Evolutionary conservation across 2,797 vertebrate genomes (phyloP).

Genomic region (Sebastolobus altivelis): DNA sequence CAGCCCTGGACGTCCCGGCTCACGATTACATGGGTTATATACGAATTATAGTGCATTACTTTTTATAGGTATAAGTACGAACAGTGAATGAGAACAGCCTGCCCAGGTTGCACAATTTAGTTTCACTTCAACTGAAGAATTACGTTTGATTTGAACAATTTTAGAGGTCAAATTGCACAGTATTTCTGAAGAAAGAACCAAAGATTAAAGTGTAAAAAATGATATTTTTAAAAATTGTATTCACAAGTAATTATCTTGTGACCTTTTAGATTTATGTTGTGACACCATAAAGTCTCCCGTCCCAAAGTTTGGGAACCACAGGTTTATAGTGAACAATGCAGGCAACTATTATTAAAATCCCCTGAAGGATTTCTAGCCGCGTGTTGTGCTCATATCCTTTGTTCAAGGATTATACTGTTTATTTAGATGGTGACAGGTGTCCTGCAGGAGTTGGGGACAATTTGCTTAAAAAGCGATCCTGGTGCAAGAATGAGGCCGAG

Average conservation of each 20-base stretch:
- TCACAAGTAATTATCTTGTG: neutral
- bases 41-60: too few species aligned
- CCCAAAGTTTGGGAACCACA: neutral
- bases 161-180: neutral
- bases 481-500: conserved; percentile 55
- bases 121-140: neutral
- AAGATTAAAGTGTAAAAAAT: neutral
- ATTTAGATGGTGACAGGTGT: conserved; percentile 63
- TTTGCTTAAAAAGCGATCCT: conserved; percentile 77
- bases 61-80: neutral
- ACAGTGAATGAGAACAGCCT: too few species aligned
- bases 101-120: neutral
- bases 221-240: neutral
- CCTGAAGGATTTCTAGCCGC: neutral
- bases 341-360: neutral
- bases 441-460: conserved; percentile 61
- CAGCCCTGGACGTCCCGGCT: neutral
- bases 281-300: neutral
- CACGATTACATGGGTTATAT: neutral
- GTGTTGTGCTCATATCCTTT: conserved; percentile 31
- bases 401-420: conserved; percentile 32
- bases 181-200: neutral
- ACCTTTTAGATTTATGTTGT: neutral
- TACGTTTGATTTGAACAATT: neutral
- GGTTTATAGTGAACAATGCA: neutral